These are phyloP conservation scores for Pogonophryne albipinna DNA, from an alignment of 2,797 vertebrate species.

Conservation along the genomic window DNA sequence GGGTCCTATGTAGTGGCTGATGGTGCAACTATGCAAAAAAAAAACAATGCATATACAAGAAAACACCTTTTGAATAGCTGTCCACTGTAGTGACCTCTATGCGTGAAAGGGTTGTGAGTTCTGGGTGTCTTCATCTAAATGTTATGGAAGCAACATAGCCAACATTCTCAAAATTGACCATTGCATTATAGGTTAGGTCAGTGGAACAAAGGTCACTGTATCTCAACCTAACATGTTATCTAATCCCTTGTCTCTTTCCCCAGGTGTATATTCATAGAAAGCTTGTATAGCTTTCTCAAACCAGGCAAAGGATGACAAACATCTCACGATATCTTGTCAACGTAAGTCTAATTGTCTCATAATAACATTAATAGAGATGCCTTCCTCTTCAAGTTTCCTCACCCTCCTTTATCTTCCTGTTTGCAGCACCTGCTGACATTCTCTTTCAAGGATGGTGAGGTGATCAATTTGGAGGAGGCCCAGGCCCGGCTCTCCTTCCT, in stretches of 20 bases:
- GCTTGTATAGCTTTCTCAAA: constrained; percentile 1
- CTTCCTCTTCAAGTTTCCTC: background rate
- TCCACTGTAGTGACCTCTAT: too few species aligned
- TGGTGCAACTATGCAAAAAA: too few species aligned
- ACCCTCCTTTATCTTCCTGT: background rate
- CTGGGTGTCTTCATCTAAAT: too few species aligned
- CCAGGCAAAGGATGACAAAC: constrained; percentile 75
- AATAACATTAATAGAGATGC: too few species aligned
- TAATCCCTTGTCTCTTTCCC: constrained; percentile 10
- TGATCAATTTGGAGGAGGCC: constrained; percentile 89
- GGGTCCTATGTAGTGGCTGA: too few species aligned
- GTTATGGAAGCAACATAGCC: too few species aligned
- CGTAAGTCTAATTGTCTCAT: constrained; percentile 76
- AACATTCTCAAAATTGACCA: too few species aligned
- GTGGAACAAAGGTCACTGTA: constrained; percentile 26
- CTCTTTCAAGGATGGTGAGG: constrained; percentile 86
- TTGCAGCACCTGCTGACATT: constrained; percentile 87
- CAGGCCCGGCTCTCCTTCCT: constrained; percentile 81
- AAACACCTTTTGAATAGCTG: too few species aligned
- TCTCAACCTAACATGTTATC: background rate
- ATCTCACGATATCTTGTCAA: constrained; percentile 86
- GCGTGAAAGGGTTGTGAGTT: too few species aligned
- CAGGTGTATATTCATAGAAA: constrained; percentile 10
- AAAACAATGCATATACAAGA: too few species aligned
- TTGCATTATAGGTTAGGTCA: background rate